Evolutionary conservation across 2,113 vertebrate species (phyloP).

Genomic region (Numida meleagris): DNA sequence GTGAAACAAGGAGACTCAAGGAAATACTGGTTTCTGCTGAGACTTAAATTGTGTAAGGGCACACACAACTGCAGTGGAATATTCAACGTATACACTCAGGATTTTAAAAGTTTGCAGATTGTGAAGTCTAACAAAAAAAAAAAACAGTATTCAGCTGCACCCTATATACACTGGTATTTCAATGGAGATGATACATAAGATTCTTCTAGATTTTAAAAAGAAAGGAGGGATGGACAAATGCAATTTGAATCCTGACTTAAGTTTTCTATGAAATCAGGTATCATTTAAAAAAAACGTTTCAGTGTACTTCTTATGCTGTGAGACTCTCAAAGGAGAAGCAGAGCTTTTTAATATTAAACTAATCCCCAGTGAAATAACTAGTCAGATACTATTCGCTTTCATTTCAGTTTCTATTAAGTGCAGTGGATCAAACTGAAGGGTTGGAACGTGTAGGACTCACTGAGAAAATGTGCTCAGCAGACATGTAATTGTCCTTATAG

Average conservation of each 20-base stretch:
- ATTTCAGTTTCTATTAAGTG: not conserved
- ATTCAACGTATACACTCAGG: not conserved
- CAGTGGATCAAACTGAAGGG: not conserved
- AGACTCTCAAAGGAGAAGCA: not conserved
- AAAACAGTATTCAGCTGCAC: not conserved
- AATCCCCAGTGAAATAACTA: not conserved
- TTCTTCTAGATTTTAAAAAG: not conserved
- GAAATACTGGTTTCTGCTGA: not conserved
- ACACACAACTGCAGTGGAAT: not conserved
- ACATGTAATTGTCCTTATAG: not conserved
- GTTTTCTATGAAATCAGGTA: not conserved
- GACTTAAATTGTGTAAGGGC: not conserved
- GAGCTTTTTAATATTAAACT: not conserved
- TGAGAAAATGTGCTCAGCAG: not conserved
- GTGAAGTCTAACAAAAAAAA: not conserved
- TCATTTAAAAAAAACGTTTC: not conserved
- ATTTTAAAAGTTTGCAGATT: not conserved
- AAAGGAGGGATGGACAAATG: not conserved
- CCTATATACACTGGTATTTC: not conserved
- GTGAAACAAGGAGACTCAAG: not conserved
- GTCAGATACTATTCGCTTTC: not conserved
- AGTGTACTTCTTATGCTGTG: not conserved
- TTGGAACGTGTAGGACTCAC: not conserved
- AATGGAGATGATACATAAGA: fast-evolving
- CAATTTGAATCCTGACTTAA: not conserved